Evolutionary conservation across 2,113 vertebrate genomes (phyloP).

Genomic region (Oreotrochilus melanogaster): DNA sequence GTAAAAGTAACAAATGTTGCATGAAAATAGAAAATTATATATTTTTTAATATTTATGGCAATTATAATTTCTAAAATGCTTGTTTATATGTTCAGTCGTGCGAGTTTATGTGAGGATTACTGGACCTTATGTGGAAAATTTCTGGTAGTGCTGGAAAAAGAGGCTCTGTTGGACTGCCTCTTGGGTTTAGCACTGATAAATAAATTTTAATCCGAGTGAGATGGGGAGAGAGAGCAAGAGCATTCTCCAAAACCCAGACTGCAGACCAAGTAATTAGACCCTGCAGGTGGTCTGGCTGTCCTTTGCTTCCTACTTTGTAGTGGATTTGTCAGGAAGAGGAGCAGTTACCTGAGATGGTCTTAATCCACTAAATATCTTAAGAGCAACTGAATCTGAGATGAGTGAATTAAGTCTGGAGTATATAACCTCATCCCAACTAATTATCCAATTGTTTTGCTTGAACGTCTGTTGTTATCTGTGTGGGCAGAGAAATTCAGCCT

Average conservation of each 20-base stretch:
- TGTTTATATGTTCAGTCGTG: background rate
- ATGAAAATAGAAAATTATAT: background rate
- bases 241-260: background rate
- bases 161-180: background rate
- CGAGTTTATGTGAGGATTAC: background rate
- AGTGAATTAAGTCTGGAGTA: conserved; percentile 30
- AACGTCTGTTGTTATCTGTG: background rate
- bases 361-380: background rate
- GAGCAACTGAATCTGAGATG: background rate
- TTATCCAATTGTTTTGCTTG: conserved; percentile 32
- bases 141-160: background rate
- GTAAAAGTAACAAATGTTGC: background rate
- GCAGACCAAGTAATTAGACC: background rate
- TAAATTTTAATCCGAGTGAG: background rate
- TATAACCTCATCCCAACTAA: background rate
- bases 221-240: background rate
- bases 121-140: background rate
- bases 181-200: background rate
- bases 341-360: conserved; percentile 28
- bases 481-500: background rate
- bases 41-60: background rate
- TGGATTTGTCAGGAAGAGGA: background rate
- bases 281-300: background rate
- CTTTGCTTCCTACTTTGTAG: background rate
- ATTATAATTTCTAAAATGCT: background rate